Conservation (phyloP, 1,140 invertebrate genomes). For the Eueides isabella region DNA sequence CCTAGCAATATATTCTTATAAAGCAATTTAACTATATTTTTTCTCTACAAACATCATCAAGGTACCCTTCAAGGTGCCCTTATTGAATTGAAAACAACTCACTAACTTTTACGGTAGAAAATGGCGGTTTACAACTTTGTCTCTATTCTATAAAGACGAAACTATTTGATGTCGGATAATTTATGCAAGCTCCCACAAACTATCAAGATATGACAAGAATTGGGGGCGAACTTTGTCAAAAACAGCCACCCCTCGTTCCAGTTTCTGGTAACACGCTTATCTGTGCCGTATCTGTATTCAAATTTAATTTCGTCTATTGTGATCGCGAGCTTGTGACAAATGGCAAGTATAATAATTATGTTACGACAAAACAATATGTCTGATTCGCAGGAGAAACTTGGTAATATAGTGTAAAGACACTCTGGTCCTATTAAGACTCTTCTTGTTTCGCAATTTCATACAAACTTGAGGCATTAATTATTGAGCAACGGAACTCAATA, state of each 20-base stretch:
- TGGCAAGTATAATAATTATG: not conserved
- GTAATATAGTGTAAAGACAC: too few species aligned
- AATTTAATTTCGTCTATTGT: slow-evolving; percentile 30
- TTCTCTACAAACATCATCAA: not conserved
- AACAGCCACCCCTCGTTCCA: slow-evolving; percentile 31
- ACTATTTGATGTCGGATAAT: slow-evolving; percentile 54
- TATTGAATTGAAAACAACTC: slow-evolving; percentile 38
- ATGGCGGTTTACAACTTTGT: slow-evolving; percentile 43
- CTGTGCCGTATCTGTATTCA: slow-evolving; percentile 21
- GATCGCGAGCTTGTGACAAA: slow-evolving; percentile 10
- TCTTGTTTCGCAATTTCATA: too few species aligned
- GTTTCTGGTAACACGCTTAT: slow-evolving; percentile 28
- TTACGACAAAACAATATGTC: not conserved
- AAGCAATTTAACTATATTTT: not conserved
- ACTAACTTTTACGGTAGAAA: slow-evolving; percentile 41
- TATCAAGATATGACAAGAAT: slow-evolving; percentile 42
- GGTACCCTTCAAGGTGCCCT: slow-evolving; percentile 9
- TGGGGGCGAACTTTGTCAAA: slow-evolving; percentile 43
- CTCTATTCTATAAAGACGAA: slow-evolving; percentile 40
- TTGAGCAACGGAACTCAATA: too few species aligned
- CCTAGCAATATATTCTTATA: not conserved
- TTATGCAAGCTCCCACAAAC: slow-evolving; percentile 46
- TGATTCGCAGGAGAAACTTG: too few species aligned
- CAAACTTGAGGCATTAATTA: too few species aligned
- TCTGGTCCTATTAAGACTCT: too few species aligned